Base-by-base conservation (phyloP, 2,113 vertebrate genomes). In the Podocnemis expansa region DNA sequence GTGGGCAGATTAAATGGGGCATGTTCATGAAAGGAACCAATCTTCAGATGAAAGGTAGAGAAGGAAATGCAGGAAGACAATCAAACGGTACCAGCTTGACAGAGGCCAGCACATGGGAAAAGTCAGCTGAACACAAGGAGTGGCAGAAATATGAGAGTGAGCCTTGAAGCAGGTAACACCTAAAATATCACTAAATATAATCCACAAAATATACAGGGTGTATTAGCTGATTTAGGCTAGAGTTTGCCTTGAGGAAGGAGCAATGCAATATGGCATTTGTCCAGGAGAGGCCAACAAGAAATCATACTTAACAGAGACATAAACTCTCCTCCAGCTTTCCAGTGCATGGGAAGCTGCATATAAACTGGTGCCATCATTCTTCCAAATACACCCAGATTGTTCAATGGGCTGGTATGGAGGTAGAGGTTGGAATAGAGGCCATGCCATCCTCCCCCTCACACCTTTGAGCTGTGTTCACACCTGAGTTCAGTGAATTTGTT, bases 401-500 rank as follows among this genome's bases (percentile, higher is more conserved):
- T 14, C 1, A 7, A 41, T 4, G 34, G 47, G 41, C 78, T 79
- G 47, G 56, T 49, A 45, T 19, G 38, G 41, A 43, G n/a, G 38
- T 81, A 21, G 41, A 22, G 43, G 60, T 9, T 76, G 7, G 52
- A 75, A 52, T 45, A n/a, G 60, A 88, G 58, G 10, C 38, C 12
- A 19, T 12, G 45, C 1, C 25, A 80, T 29, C 60, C 9, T 7
- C 49, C 80, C 34, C 78, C 73, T 56, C 49, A 12, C 3, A 56
- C 43, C 5, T 16, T 12, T 80, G 75, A 80, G 92, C 67, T 29
- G 10, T 9, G 63, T 54, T 14, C 2, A 76, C 10, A 41, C 6
- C 0, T 0, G 1, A 58, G n/a, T 4, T 21, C 11, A 1, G 1
- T 19, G 58, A 38, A 29, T 17, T n/a, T 1, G 8, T 52, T 52